Evolutionary conservation across 2,888 invertebrate genomes (phyloP), one percentile per base, ranked within the genome.

Genomic region (Neoaliturus tenellus): DNA sequence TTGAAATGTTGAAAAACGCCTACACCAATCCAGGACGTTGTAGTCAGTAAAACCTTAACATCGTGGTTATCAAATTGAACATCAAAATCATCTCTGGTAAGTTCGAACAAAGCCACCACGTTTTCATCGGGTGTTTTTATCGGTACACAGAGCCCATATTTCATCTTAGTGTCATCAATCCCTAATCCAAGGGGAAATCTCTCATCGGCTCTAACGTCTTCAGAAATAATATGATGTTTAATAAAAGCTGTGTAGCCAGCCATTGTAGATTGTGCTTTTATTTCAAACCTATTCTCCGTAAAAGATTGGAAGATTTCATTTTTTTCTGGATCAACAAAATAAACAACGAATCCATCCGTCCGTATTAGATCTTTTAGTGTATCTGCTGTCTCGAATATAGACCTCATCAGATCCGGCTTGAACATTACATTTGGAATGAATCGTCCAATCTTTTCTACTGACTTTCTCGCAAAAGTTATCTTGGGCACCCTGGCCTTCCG

Each of bases 111-210:
- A 44, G 44, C 73, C 4, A 73, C 23, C 3, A 73, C 41, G n/a
- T 12, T 41, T 5, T 44, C 44, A 44, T 73, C 44, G 33, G 73
- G 73, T 8, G 73, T 73, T 28, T 44, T 73, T 2, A 73, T 73
- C 4, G 73, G 73, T 23, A 73, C 73, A 23, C 73, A 39, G 1
- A 73, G 44, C 5, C 41, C 41, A 23, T 5, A 28, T 44, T 73
- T 44, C 3, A 25, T 25, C 12, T 23, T 20, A 17, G 41, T 6
- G 10, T n/a, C 10, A 10, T 6, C 4, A 44, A 25, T 35, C 3
- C 73, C 25, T 20, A 44, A 8, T 20, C 73, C 73, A 1, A 44
- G 23, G 2, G 41, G 73, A 28, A 73, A 73, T 17, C 73, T 73
- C 2, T 3, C 1, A 28, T 73, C 73, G 8, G 41, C 20, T 20